A percentile compares a stretch with the other conserved stretches of the same genome.
phyloP scores from a whole-genome alignment of 2,797 vertebrate species.

The Danio jaintianensis region DNA sequence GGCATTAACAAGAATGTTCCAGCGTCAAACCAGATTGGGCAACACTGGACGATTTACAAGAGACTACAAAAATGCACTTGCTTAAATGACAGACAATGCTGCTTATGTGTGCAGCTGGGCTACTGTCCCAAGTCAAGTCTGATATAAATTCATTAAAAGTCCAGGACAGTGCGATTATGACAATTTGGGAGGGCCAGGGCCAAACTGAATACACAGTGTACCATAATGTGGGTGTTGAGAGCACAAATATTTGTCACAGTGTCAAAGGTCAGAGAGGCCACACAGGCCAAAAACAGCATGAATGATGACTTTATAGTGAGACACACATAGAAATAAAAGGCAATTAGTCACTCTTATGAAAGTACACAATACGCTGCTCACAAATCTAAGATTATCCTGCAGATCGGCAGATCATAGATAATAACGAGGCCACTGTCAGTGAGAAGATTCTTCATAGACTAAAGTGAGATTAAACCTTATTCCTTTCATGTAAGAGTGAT shows the following conservation, averaged over 20 bases:
- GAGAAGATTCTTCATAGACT: not conserved
- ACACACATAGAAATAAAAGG: conserved; percentile 47
- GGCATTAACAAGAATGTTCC: conserved; percentile 72
- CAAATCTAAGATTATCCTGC: conserved; percentile 30
- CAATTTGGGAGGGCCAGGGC: conserved; percentile 44
- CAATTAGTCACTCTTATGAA: conserved; percentile 53
- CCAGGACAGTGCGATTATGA: conserved; percentile 33
- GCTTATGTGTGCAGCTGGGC: conserved; percentile 68
- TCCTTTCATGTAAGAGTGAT: not conserved
- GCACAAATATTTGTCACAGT: conserved; percentile 56
- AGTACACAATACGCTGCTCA: conserved; percentile 45
- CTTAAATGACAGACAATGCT: conserved; percentile 69
- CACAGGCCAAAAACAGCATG: conserved; percentile 55
- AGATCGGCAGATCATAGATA: conserved; percentile 12
- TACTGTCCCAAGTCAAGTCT: conserved; percentile 44
- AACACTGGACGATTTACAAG: conserved; percentile 65
- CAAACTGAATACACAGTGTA: conserved; percentile 46
- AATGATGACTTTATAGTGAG: conserved; percentile 45
- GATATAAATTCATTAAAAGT: conserved; percentile 42
- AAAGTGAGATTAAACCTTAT: not conserved
- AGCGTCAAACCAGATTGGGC: conserved; percentile 69
- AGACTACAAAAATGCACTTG: conserved; percentile 73
- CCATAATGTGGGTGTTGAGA: conserved; percentile 51
- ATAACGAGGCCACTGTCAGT: conserved; percentile 34
- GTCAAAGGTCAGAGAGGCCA: conserved; percentile 50